A percentile compares a stretch with the other conserved stretches of the same genome.
These are phyloP conservation scores for Genyomyrus donnyi DNA, from an alignment of 2,113 vertebrate genomes.

Conservation along the genomic window DNA sequence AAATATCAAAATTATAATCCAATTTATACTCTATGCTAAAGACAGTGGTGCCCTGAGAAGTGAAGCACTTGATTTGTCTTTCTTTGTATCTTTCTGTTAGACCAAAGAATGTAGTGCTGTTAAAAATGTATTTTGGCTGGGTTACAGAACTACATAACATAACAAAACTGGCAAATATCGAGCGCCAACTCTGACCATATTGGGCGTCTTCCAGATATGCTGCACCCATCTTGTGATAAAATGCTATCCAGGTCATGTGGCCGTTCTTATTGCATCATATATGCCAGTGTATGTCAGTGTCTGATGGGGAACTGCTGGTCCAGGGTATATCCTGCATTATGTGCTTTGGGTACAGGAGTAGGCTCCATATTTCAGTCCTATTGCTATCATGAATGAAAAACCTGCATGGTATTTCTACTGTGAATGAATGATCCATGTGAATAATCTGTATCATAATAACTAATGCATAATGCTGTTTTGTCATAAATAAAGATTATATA, in stretches of 20 bases:
- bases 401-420: neutral
- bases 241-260: neutral
- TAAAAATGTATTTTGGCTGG: neutral
- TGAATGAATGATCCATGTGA: neutral
- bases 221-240: neutral
- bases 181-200: neutral
- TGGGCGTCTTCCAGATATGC: neutral
- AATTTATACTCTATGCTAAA: neutral
- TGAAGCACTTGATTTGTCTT: neutral
- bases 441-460: neutral
- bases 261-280: neutral
- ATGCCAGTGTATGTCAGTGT: neutral
- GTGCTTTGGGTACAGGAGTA: neutral
- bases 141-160: conserved; percentile 1
- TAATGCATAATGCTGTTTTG: neutral
- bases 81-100: neutral
- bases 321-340: neutral
- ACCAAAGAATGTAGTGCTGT: neutral
- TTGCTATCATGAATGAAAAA: neutral
- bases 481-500: neutral
- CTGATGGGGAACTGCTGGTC: neutral
- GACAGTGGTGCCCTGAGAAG: neutral
- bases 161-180: neutral
- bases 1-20: too few species aligned
- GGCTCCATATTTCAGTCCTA: neutral